These are phyloP conservation scores for Tetranychus piercei DNA, from an alignment of 2,888 invertebrate genomes.

Conservation along the genomic window DNA sequence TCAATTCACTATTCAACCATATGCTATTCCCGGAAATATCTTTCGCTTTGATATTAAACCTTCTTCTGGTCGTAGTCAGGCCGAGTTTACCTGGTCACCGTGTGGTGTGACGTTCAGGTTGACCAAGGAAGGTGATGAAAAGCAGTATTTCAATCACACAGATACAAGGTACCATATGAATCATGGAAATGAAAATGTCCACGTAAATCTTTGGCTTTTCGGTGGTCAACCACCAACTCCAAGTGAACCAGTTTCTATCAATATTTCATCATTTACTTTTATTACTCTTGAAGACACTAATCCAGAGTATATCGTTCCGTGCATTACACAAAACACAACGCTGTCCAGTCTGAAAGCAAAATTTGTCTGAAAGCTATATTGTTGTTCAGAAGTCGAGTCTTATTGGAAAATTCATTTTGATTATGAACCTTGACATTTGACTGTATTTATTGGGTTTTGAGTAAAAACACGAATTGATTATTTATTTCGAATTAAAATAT, in stretches of 20 bases:
- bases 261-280: not conserved
- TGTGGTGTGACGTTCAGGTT: not conserved
- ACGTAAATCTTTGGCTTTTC: conserved; percentile 3
- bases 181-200: not conserved
- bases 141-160: not conserved
- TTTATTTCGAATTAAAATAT: too few species aligned
- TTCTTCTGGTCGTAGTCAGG: not conserved
- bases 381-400: too few species aligned
- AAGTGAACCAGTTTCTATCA: not conserved
- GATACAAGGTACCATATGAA: not conserved
- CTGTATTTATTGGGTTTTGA: too few species aligned
- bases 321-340: too few species aligned
- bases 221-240: not conserved
- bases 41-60: not conserved
- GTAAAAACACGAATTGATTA: too few species aligned
- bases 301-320: too few species aligned
- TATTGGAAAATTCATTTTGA: too few species aligned
- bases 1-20: not conserved
- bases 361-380: too few species aligned
- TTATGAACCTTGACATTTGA: too few species aligned
- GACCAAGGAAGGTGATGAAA: not conserved
- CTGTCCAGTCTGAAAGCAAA: too few species aligned
- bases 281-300: too few species aligned
- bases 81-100: not conserved
- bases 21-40: not conserved